Conservation (phyloP, 2,888 invertebrate species). For the Adelphocoris suturalis region DNA sequence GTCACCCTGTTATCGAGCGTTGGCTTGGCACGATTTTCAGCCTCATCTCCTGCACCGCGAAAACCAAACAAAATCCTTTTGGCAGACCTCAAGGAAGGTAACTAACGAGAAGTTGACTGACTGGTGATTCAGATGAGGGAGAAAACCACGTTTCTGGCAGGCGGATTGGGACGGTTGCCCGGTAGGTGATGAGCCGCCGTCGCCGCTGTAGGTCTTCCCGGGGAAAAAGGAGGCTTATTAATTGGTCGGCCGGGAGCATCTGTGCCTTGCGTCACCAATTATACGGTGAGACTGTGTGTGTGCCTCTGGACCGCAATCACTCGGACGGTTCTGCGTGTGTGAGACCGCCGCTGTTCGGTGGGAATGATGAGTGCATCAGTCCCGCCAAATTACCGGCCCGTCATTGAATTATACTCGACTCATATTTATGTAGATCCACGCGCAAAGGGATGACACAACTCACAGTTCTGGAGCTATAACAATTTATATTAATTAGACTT, state of each 20-base stretch:
- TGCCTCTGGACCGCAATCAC: not conserved
- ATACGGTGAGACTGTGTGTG: not conserved
- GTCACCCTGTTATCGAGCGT: not conserved
- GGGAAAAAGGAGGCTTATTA: constrained; percentile 12
- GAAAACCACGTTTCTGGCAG: not conserved
- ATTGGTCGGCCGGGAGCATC: constrained; percentile 18
- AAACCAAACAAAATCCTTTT: not conserved
- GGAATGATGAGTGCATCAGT: not conserved
- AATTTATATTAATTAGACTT: too few relatives aligned
- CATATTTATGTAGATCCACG: too few relatives aligned
- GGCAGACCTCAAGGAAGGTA: constrained; percentile 12
- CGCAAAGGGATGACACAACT: too few relatives aligned
- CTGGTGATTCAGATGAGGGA: constrained; percentile 19
- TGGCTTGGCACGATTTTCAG: constrained; percentile 1
- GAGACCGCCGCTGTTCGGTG: not conserved
- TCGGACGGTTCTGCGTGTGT: not conserved
- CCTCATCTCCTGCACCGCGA: not conserved
- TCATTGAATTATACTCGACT: not conserved
- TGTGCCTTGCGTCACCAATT: constrained; percentile 23
- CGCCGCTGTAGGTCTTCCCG: constrained; percentile 58
- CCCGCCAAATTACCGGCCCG: not conserved
- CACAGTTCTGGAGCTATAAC: too few relatives aligned
- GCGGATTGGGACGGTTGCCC: constrained; percentile 54
- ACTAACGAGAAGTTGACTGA: constrained; percentile 36
- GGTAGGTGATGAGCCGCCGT: constrained; percentile 42